Conservation (phyloP, 2,888 invertebrate genomes). For the Drepanosiphum platanoidis region DNA sequence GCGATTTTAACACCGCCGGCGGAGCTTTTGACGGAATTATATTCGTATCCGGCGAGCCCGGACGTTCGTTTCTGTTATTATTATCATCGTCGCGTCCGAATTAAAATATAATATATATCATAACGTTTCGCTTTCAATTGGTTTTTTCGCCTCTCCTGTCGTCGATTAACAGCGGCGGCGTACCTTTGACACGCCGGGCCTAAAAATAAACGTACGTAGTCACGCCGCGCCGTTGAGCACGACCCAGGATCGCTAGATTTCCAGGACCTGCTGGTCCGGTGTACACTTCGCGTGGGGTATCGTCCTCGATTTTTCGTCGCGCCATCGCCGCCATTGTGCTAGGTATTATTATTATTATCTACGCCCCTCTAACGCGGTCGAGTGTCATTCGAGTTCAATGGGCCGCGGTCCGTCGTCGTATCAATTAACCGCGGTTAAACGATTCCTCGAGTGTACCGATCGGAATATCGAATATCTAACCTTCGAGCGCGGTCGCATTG, state of each 20-base stretch:
- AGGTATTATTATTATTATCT: no score
- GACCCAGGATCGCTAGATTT: no score
- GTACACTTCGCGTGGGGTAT: no score
- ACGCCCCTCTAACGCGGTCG: no score
- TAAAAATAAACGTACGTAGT: not conserved
- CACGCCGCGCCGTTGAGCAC: not conserved
- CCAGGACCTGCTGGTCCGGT: no score
- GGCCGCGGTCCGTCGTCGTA: not conserved
- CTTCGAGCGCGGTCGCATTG: not conserved
- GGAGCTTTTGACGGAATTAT: constrained; percentile 42
- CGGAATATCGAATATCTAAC: not conserved
- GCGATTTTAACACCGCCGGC: constrained; percentile 31
- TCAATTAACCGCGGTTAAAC: constrained; percentile 19
- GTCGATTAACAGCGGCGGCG: not conserved
- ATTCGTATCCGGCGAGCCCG: constrained; percentile 33
- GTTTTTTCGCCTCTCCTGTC: not conserved
- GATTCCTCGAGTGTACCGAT: not conserved
- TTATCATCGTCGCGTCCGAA: not conserved
- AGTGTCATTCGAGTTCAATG: constrained; percentile 17
- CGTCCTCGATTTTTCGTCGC: constrained; percentile 1
- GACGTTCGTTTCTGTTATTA: not conserved
- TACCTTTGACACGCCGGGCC: not conserved
- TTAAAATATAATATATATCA: not conserved
- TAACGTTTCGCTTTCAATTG: not conserved
- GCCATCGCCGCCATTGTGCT: not conserved